These are phyloP conservation scores for Leptinotarsa tumamoca DNA, from an alignment of 2,888 invertebrate genomes.

Conservation along the genomic window DNA sequence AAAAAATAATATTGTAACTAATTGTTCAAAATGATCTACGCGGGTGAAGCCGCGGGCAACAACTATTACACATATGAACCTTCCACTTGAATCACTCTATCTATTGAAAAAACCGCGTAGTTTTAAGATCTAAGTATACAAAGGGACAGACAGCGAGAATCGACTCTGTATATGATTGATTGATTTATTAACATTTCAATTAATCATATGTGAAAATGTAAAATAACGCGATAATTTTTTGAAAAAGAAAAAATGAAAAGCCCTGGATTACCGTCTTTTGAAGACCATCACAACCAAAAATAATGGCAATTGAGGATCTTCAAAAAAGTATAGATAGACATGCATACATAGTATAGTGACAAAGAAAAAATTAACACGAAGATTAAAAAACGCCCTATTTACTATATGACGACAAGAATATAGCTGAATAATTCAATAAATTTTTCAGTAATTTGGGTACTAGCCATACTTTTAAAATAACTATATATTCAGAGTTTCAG, in stretches of 20 bases:
- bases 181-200: not conserved
- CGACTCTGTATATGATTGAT: not conserved
- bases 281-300: constrained; percentile 11
- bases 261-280: constrained; percentile 14
- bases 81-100: no score
- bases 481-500: not conserved
- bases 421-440: constrained; percentile 6
- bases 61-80: no score
- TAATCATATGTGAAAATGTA: not conserved
- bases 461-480: not conserved
- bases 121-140: no score
- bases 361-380: no score
- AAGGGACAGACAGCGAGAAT: no score
- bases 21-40: no score
- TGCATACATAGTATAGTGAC: no score
- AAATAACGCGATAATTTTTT: not conserved
- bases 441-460: constrained; percentile 8
- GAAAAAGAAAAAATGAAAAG: not conserved
- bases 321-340: no score
- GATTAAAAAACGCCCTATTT: no score
- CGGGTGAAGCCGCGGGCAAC: no score
- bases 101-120: no score
- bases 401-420: not conserved
- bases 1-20: no score
- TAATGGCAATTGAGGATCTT: not conserved